These are phyloP conservation scores for Mythimna albipuncta DNA, from an alignment of 2,888 invertebrate genomes.

Conservation along the genomic window DNA sequence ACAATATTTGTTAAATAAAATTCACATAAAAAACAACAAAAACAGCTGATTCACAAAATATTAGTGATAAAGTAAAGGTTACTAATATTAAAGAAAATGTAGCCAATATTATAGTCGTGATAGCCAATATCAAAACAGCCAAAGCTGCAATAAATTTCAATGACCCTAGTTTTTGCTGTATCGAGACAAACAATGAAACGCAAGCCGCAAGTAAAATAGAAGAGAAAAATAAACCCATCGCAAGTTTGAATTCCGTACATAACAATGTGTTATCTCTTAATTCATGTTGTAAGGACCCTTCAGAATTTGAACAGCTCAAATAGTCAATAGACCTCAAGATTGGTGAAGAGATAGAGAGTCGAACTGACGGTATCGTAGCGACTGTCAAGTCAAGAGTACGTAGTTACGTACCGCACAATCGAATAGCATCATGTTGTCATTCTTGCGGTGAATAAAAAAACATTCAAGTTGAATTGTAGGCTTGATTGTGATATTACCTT, in stretches of 20 bases:
- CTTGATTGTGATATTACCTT: constrained; percentile 42
- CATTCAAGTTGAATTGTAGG: constrained; percentile 25
- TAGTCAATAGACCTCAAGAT: constrained; percentile 73
- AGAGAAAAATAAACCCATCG: constrained; percentile 3
- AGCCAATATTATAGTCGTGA: not conserved
- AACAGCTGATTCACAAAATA: not conserved
- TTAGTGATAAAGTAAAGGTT: not conserved
- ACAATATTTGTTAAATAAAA: not conserved
- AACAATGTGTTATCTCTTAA: constrained; percentile 62
- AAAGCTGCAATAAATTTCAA: not conserved
- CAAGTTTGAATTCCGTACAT: constrained; percentile 34
- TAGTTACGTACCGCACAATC: constrained; percentile 64
- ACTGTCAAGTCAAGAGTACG: constrained; percentile 70
- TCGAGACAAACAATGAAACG: not conserved
- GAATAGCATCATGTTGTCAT: constrained; percentile 66
- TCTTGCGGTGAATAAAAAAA: constrained; percentile 51
- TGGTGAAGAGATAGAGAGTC: constrained; percentile 72
- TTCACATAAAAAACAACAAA: not conserved
- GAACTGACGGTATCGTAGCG: constrained; percentile 73
- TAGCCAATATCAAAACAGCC: not conserved
- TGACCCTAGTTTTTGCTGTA: not conserved
- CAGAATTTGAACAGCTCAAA: constrained; percentile 65
- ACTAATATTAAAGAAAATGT: not conserved
- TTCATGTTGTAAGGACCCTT: constrained; percentile 68
- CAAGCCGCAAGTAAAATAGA: not conserved